Conservation (phyloP, 2,797 vertebrate genomes). For the Lutjanus campechanus region DNA sequence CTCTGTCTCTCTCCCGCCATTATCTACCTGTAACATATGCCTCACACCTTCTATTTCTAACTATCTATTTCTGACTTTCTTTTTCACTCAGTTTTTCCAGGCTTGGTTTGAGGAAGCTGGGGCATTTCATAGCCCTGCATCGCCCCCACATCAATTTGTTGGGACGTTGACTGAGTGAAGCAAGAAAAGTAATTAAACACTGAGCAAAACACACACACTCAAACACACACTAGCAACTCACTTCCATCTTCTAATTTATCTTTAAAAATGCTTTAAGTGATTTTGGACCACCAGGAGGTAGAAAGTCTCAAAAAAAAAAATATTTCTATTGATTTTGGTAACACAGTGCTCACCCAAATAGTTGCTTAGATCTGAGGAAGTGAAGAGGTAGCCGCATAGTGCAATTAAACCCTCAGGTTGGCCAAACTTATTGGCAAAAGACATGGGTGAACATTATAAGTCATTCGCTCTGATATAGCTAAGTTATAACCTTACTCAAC, state of each 20-base stretch:
- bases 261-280: conserved; percentile 19
- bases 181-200: conserved; percentile 58
- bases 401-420: no score
- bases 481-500: background rate
- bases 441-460: background rate
- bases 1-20: conserved; percentile 32
- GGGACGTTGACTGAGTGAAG: conserved; percentile 54
- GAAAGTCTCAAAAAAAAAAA: background rate
- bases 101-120: conserved; percentile 20
- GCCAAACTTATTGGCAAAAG: background rate
- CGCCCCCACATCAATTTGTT: conserved; percentile 56
- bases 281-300: background rate
- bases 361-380: background rate
- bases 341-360: background rate
- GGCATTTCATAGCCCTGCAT: conserved; percentile 44
- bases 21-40: conserved; percentile 38
- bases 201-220: conserved; percentile 19
- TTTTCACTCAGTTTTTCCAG: conserved; percentile 25
- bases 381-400: background rate
- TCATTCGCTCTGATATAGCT: no score
- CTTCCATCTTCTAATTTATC: conserved; percentile 17
- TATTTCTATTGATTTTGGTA: background rate
- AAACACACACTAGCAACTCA: background rate
- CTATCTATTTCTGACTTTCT: conserved; percentile 26
- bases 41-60: conserved; percentile 40